Conservation (phyloP, 2,797 vertebrate species). For the Poecilia wingei region DNA sequence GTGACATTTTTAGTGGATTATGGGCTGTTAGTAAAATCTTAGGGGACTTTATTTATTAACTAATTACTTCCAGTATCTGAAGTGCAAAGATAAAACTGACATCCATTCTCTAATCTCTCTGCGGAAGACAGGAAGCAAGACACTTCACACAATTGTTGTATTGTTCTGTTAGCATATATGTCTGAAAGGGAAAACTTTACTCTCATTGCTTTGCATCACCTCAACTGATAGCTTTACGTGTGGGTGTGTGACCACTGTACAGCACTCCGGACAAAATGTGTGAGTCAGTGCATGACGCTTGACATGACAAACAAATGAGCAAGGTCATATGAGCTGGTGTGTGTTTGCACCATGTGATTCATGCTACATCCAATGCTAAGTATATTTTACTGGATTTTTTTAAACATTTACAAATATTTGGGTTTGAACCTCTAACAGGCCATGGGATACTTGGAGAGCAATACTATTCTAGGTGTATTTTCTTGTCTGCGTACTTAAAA, state of each 20-base stretch:
- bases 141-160: slow-evolving; percentile 21
- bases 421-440: slow-evolving; percentile 46
- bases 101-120: slow-evolving; percentile 12
- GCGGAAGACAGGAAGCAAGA: slow-evolving; percentile 9
- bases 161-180: slow-evolving; percentile 46
- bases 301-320: slow-evolving; percentile 35
- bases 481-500: slow-evolving; percentile 48
- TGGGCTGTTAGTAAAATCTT: not conserved
- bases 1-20: not conserved
- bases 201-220: slow-evolving; percentile 57
- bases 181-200: slow-evolving; percentile 37
- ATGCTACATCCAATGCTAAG: slow-evolving; percentile 49
- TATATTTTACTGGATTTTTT: slow-evolving; percentile 41
- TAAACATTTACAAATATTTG: slow-evolving; percentile 33
- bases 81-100: slow-evolving; percentile 19
- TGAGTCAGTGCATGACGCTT: slow-evolving; percentile 61
- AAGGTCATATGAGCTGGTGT: slow-evolving; percentile 40
- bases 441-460: slow-evolving; percentile 63
- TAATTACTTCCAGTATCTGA: not conserved
- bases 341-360: slow-evolving; percentile 46
- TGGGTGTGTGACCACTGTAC: slow-evolving; percentile 63
- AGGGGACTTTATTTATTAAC: not conserved
- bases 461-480: slow-evolving; percentile 55
- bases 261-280: slow-evolving; percentile 59
- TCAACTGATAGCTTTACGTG: slow-evolving; percentile 67